Conservation (phyloP, 2,888 invertebrate species). For the Cephonodes hylas region DNA sequence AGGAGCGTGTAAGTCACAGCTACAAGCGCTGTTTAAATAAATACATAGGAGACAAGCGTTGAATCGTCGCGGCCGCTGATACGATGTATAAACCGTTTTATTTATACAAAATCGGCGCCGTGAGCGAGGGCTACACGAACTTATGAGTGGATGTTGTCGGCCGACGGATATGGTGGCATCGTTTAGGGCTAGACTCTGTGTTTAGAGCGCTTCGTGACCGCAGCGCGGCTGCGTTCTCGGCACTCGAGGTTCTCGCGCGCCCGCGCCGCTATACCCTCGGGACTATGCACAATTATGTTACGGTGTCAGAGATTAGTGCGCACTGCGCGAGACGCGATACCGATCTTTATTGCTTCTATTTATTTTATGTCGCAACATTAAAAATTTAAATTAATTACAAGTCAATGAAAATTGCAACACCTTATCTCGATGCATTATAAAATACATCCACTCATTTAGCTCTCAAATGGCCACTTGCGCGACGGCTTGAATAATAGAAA, state of each 20-base stretch:
- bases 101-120: conserved; percentile 24
- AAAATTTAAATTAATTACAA: conserved; percentile 12
- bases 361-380: conserved; percentile 41
- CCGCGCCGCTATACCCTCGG: conserved; percentile 57
- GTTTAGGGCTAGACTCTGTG: conserved; percentile 71
- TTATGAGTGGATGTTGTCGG: conserved; percentile 57
- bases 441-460: neutral
- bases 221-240: conserved; percentile 40
- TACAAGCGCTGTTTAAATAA: conserved; percentile 16
- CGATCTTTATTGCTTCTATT: conserved; percentile 50
- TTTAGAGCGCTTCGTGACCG: conserved; percentile 74
- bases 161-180: conserved; percentile 75
- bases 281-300: conserved; percentile 70
- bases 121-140: conserved; percentile 50
- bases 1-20: neutral
- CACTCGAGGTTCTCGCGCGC: conserved; percentile 1
- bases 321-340: conserved; percentile 49
- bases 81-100: neutral
- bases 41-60: conserved; percentile 16
- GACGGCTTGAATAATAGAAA: neutral
- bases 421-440: conserved; percentile 5
- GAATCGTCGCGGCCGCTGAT: neutral
- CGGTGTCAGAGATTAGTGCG: conserved; percentile 66
- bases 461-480: neutral
- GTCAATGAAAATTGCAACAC: conserved; percentile 8